Conservation (phyloP, 2,888 invertebrate genomes). For the Malacosoma neustria region DNA sequence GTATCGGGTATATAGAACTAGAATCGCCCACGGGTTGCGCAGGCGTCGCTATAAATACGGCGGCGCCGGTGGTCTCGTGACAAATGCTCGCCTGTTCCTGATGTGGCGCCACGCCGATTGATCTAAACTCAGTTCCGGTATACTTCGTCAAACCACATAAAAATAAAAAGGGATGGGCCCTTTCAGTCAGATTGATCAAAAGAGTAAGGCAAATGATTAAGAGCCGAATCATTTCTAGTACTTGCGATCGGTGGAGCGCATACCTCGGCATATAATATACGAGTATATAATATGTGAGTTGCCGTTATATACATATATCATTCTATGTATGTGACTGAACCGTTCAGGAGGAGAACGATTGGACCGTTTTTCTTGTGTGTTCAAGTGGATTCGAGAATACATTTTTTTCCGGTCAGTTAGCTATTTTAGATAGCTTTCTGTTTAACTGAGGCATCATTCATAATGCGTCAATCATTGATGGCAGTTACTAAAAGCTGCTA, state of each 20-base stretch:
- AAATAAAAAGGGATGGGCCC: slow-evolving; percentile 27
- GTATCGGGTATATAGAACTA: background rate
- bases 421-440: too few species aligned
- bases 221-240: too few species aligned
- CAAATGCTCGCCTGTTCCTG: slow-evolving; percentile 61
- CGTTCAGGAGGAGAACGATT: too few species aligned
- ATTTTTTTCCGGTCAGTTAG: too few species aligned
- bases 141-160: slow-evolving; percentile 25
- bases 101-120: slow-evolving; percentile 61
- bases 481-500: slow-evolving; percentile 13
- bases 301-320: too few species aligned
- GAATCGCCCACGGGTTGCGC: slow-evolving; percentile 54
- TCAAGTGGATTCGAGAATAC: too few species aligned
- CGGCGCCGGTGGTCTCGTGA: slow-evolving; percentile 71
- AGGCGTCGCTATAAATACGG: slow-evolving; percentile 68
- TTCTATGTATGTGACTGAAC: too few species aligned
- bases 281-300: too few species aligned
- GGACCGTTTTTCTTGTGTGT: too few species aligned
- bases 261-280: too few species aligned
- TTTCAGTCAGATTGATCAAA: slow-evolving; percentile 10
- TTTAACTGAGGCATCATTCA: too few species aligned
- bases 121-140: slow-evolving; percentile 53
- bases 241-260: too few species aligned
- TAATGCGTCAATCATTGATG: slow-evolving; percentile 5
- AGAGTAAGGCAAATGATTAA: background rate